Percentiles rank a stretch among this genome's conserved stretches.
Conservation (phyloP, 2,888 invertebrate genomes). For the Altica lythri region DNA sequence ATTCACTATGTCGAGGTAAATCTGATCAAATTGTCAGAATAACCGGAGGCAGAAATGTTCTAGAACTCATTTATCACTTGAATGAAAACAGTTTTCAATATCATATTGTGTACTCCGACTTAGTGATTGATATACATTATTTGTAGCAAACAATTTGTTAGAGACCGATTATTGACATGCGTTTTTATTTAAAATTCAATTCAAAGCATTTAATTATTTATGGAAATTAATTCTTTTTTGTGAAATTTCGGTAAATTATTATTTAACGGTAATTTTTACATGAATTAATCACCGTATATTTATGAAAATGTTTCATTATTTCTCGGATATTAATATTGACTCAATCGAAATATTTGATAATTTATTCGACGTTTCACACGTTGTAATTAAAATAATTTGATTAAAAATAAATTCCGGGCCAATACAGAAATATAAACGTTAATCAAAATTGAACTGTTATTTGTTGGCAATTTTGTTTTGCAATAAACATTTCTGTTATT, state of each 20-base stretch:
- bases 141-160: slow-evolving; percentile 39
- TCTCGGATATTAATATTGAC: slow-evolving; percentile 17
- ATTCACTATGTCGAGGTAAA: background rate
- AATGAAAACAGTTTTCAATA: slow-evolving; percentile 17
- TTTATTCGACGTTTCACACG: slow-evolving; percentile 11
- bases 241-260: slow-evolving; percentile 19
- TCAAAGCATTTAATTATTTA: slow-evolving; percentile 24
- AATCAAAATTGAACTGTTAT: slow-evolving; percentile 4
- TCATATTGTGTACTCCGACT: slow-evolving; percentile 19
- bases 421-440: background rate
- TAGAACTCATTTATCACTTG: slow-evolving; percentile 19
- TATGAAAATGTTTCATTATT: slow-evolving; percentile 19
- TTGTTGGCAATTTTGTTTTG: background rate
- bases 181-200: slow-evolving; percentile 30
- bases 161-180: slow-evolving; percentile 29
- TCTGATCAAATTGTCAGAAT: background rate
- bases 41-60: slow-evolving; percentile 1
- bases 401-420: slow-evolving; percentile 11
- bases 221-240: slow-evolving; percentile 21
- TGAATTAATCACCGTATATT: slow-evolving; percentile 15
- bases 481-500: slow-evolving; percentile 1
- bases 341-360: slow-evolving; percentile 10
- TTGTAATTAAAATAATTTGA: slow-evolving; percentile 16
- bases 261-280: slow-evolving; percentile 17
- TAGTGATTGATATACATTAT: slow-evolving; percentile 38